Evolutionary conservation across 2,888 invertebrate genomes (phyloP), one percentile per base, ranked within the genome.

Genomic region (Anoplius nigerrimus): DNA sequence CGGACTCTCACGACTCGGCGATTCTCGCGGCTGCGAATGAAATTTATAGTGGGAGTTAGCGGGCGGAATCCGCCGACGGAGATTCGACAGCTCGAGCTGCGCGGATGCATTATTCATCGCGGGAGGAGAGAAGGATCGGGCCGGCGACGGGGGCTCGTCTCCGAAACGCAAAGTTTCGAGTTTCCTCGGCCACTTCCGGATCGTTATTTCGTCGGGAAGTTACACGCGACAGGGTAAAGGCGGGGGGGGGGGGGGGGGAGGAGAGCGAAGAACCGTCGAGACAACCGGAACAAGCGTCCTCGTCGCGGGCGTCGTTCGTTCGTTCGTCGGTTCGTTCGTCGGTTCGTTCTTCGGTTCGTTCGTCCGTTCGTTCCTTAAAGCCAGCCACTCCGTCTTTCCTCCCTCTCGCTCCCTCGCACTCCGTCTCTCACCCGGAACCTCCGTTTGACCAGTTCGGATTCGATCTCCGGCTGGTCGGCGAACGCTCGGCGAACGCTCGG

Each of bases 401-500:
- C 15, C 8, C 48, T 48, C 48, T 48, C 48, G 16, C 48, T 48
- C 22, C 74, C 76, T 74, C 76, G 81, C 80, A 78, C 78, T 76
- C 82, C 80, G 82, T 72, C 76, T 74, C 76, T 82, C 80, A 78
- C 78, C 78, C 82, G 81, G 82, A 78, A 83, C 76, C 81, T 72
- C 66, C 77, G 79, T 77, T 80, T 79, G 78, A 83, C 78, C 82
- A 71, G 71, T 75, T 72, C 72, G 82, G 78, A 81, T 83, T 82
- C 82, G 78, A 83, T 82, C 81, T 79, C 76, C 79, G 72, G 69
- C 69, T 69, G 72, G 69, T 71, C 72, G 69, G 65, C 75, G 74
- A 72, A 74, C 74, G 78, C 71, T 71, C 70, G 62, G 62, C 61
- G 42, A 6, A 8, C 43, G 43, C 43, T n/a, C 46, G 64, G 68